A percentile compares a stretch with the other conserved stretches of the same genome.
These are phyloP conservation scores for Arothron firmamentum DNA, from an alignment of 2,113 vertebrate species.

Conservation along the genomic window DNA sequence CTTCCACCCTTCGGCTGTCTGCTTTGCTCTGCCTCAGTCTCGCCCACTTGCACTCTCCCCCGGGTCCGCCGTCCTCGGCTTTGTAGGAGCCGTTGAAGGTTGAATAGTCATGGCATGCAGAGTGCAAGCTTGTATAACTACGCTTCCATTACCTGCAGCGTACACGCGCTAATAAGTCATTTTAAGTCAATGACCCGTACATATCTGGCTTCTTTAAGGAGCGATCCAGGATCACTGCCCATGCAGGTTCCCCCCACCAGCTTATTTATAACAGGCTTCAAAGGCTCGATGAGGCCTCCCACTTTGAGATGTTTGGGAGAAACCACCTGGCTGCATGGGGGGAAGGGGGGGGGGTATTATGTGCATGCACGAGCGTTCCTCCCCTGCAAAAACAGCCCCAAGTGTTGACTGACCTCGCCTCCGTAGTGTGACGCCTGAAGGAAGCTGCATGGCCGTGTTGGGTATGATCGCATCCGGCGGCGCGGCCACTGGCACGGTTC, in stretches of 20 bases:
- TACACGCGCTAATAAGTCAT: slow-evolving; percentile 64
- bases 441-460: slow-evolving; percentile 37
- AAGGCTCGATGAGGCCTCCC: slow-evolving; percentile 47
- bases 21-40: slow-evolving; percentile 57
- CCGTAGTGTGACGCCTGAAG: slow-evolving; percentile 39
- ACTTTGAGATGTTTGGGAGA: slow-evolving; percentile 47
- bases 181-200: slow-evolving; percentile 61
- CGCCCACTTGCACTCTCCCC: slow-evolving; percentile 45
- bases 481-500: slow-evolving; percentile 32
- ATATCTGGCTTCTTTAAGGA: slow-evolving; percentile 52
- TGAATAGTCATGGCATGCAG: slow-evolving; percentile 72
- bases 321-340: slow-evolving; percentile 25
- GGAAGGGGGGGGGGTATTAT: no score
- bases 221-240: slow-evolving; percentile 52
- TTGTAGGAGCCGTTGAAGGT: slow-evolving; percentile 67
- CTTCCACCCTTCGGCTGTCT: slow-evolving; percentile 59
- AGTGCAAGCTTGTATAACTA: slow-evolving; percentile 65
- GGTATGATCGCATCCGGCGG: slow-evolving; percentile 48
- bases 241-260: slow-evolving; percentile 43
- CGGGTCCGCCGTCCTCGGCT: slow-evolving; percentile 42
- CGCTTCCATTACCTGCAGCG: slow-evolving; percentile 62
- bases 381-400: slow-evolving; percentile 25
- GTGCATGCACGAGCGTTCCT: slow-evolving; percentile 3
- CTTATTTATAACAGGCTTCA: slow-evolving; percentile 60
- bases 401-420: slow-evolving; percentile 55